Conservation (phyloP, 2,113 vertebrate species). For the Potamarius usumacintae region DNA sequence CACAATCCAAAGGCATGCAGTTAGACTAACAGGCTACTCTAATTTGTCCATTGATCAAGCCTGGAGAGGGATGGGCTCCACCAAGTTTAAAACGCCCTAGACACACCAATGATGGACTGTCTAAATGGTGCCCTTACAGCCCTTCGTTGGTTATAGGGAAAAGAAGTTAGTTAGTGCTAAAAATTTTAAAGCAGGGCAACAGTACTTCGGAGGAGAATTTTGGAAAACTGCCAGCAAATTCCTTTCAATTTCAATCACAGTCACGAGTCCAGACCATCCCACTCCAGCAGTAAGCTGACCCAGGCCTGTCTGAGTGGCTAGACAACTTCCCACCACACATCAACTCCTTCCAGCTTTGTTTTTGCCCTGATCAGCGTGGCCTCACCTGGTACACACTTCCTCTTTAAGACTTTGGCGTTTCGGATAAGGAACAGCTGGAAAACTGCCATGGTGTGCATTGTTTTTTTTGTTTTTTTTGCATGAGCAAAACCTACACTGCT, state of each 20-base stretch:
- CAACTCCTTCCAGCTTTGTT: not conserved
- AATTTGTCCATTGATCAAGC: too few species aligned
- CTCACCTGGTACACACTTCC: conserved; percentile 46
- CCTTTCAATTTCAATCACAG: conserved; percentile 10
- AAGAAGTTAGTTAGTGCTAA: not conserved
- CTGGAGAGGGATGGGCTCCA: too few species aligned
- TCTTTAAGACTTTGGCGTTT: conserved; percentile 19
- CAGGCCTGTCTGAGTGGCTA: conserved; percentile 11
- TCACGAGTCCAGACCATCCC: conserved; percentile 8
- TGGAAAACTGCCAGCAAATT: not conserved
- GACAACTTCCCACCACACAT: conserved; percentile 2
- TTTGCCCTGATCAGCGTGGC: conserved; percentile 20
- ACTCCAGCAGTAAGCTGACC: conserved; percentile 16
- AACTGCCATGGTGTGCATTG: conserved; percentile 21
- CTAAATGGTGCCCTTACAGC: too few species aligned
- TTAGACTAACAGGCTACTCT: too few species aligned
- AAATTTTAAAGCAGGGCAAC: not conserved
- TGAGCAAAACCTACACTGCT: conserved; percentile 1
- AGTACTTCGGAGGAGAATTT: not conserved
- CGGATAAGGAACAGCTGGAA: conserved; percentile 31
- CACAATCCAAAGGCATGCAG: too few species aligned
- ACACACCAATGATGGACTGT: too few species aligned
- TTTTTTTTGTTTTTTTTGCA: conserved; percentile 37
- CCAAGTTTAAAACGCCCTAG: too few species aligned
- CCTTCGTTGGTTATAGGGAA: too few species aligned